phyloP scores from a whole-genome alignment of 2,888 invertebrate species.

The Trachelus tabidus region DNA sequence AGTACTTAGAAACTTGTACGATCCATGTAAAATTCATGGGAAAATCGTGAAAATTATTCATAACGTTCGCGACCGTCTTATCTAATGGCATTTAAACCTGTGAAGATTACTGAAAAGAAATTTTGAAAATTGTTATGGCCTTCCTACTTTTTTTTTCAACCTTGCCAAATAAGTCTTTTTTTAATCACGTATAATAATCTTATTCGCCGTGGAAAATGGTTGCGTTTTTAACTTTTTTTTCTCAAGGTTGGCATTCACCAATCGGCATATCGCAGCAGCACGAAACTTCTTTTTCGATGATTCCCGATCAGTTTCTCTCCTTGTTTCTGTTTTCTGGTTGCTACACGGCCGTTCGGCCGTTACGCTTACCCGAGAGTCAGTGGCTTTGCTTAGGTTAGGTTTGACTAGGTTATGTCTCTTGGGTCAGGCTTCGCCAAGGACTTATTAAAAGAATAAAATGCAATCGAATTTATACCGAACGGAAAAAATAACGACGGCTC shows the following conservation, averaged over 20 bases:
- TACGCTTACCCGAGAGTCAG: background rate
- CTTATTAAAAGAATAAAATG: slow-evolving; percentile 47
- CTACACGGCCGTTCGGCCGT: too few species aligned
- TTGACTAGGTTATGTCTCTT: background rate
- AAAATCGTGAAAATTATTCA: too few species aligned
- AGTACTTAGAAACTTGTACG: background rate
- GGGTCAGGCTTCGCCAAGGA: slow-evolving; percentile 31
- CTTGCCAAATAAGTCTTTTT: background rate
- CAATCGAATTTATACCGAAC: slow-evolving; percentile 36
- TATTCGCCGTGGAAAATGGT: background rate
- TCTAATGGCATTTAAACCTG: too few species aligned
- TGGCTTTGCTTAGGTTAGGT: background rate
- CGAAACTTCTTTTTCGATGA: background rate
- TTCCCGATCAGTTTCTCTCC: background rate
- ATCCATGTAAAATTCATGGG: too few species aligned
- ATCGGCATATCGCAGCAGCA: background rate
- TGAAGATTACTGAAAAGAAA: too few species aligned
- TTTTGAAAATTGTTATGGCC: too few species aligned
- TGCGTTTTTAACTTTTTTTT: background rate
- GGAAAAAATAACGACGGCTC: slow-evolving; percentile 32
- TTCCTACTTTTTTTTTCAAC: too few species aligned
- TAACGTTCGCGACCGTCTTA: too few species aligned
- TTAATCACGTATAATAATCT: background rate
- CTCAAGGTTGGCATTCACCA: background rate
- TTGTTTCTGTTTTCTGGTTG: background rate